Evolutionary conservation across 2,797 vertebrate species (phyloP).

Genomic region (Myiotriccus ornatus): DNA sequence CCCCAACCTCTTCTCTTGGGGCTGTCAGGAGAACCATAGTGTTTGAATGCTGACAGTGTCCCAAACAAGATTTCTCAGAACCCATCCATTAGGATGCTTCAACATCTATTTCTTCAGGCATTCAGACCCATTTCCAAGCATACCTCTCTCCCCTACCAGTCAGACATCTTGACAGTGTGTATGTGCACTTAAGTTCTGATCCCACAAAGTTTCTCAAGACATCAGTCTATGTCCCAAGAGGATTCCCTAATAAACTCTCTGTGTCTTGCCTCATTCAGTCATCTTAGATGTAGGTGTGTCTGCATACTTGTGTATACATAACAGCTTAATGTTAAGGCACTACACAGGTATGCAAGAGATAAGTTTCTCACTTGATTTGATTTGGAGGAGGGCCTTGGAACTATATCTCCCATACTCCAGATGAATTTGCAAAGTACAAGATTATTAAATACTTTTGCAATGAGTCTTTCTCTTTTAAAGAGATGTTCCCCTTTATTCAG

Average conservation of each 20-base stretch:
- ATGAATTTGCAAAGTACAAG: neutral
- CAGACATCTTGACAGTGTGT: neutral
- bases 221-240: neutral
- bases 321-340: neutral
- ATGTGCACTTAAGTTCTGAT: neutral
- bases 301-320: neutral
- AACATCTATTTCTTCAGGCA: neutral
- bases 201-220: neutral
- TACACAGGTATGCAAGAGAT: neutral
- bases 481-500: neutral
- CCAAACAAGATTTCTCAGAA: neutral
- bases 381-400: neutral
- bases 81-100: neutral
- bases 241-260: neutral
- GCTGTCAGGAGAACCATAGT: neutral
- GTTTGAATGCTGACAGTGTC: fast-evolving
- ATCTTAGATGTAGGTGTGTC: neutral
- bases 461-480: neutral
- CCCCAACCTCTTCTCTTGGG: neutral
- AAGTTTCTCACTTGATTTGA: neutral
- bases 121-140: neutral
- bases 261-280: neutral
- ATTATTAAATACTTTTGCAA: neutral
- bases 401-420: neutral
- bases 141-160: neutral